phyloP scores from a whole-genome alignment of 35 echinoderm and acorn worm species.

The Ptychodera flava region DNA sequence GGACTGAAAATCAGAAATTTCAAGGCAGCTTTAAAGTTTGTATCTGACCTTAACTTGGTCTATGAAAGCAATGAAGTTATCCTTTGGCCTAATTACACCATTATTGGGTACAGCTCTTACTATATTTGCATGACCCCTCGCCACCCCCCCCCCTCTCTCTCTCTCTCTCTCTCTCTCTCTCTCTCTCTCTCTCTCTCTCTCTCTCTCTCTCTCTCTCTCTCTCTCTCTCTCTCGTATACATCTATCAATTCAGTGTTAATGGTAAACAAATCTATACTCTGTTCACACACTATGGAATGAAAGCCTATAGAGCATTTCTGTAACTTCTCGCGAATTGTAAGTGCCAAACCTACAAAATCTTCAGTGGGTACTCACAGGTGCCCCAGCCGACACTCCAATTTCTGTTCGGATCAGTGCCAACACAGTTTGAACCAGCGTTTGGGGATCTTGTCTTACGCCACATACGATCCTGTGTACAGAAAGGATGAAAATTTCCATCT shows the following conservation, averaged over 20 bases:
- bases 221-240: not conserved
- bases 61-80: not conserved
- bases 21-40: not conserved
- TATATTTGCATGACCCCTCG: too few species aligned
- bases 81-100: not conserved
- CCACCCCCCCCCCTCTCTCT: too few species aligned
- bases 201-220: too few species aligned
- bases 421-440: not conserved
- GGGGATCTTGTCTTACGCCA: conserved; percentile 44
- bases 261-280: not conserved
- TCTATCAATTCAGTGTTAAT: not conserved
- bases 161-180: too few species aligned
- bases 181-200: too few species aligned
- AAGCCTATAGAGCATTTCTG: too few species aligned
- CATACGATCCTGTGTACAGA: conserved; percentile 34
- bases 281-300: too few species aligned
- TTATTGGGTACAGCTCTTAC: not conserved
- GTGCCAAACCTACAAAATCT: not conserved
- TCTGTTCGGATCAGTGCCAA: conserved; percentile 39
- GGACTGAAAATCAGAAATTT: conserved; percentile 23
- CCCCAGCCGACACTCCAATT: conserved; percentile 30
- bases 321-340: not conserved
- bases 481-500: not conserved
- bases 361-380: not conserved
- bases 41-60: not conserved